phyloP scores from a whole-genome alignment of 2,113 vertebrate species.

The Hippopotamus amphibius region DNA sequence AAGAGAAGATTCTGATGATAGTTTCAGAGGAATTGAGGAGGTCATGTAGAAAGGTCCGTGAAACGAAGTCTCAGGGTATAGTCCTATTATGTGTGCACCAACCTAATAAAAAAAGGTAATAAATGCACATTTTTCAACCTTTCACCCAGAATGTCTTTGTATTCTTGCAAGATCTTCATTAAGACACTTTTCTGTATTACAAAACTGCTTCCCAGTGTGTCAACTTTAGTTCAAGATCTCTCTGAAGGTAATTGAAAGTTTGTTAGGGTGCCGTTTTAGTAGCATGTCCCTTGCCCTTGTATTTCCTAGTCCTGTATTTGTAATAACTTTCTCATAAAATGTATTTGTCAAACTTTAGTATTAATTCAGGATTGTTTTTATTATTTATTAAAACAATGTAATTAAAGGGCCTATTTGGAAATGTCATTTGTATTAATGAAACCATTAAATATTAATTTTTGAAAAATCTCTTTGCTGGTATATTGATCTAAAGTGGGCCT shows the following conservation, averaged over 20 bases:
- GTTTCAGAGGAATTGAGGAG: background rate
- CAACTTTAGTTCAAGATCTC: background rate
- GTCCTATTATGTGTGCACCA: background rate
- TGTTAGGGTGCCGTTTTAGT: background rate
- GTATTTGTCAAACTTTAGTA: background rate
- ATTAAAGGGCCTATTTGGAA: slow-evolving; percentile 46
- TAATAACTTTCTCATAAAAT: slow-evolving; percentile 43
- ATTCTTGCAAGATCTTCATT: slow-evolving; percentile 34
- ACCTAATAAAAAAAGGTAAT: slow-evolving; percentile 7
- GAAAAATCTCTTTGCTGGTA: background rate
- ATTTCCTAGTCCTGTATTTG: background rate
- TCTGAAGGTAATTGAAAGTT: slow-evolving; percentile 32
- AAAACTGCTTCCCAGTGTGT: background rate
- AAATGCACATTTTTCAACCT: background rate
- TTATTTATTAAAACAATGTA: slow-evolving; percentile 53
- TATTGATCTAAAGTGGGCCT: background rate
- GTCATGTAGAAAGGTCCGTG: background rate
- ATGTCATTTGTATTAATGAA: slow-evolving; percentile 35
- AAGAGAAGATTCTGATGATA: background rate
- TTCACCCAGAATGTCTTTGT: background rate
- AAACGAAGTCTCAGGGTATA: background rate
- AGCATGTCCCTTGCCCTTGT: background rate
- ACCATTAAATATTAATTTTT: slow-evolving; percentile 53
- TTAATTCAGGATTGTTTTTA: background rate
- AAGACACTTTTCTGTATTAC: background rate